Evolutionary conservation across 1,140 invertebrate species (phyloP).

Genomic region (Listronotus oregonensis): DNA sequence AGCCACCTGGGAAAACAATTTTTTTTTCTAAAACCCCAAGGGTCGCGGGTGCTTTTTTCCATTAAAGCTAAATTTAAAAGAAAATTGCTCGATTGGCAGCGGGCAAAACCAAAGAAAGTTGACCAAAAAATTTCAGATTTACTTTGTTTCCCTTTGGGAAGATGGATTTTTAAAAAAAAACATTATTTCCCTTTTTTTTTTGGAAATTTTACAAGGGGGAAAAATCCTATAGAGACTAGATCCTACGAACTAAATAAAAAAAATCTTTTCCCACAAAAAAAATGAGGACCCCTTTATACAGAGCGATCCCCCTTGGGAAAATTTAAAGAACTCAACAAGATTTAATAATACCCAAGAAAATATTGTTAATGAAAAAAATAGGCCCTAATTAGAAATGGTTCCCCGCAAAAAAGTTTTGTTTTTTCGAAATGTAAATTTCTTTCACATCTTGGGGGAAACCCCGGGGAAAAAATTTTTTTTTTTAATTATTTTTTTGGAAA

Average conservation of each 20-base stretch:
- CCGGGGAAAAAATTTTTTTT: not conserved
- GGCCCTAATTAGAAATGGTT: too few species aligned
- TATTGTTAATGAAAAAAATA: too few species aligned
- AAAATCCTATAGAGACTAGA: conserved; percentile 5
- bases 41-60: not conserved
- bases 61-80: conserved; percentile 1
- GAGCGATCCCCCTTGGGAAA: not conserved
- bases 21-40: not conserved
- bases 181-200: not conserved
- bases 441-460: not conserved
- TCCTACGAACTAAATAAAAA: conserved; percentile 3
- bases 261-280: not conserved
- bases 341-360: not conserved
- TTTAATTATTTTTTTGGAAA: not conserved
- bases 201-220: not conserved
- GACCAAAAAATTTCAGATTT: conserved; percentile 5
- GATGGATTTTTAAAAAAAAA: conserved; percentile 7
- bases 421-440: too few species aligned
- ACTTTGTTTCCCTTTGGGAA: conserved; percentile 5
- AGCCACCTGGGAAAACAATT: too few species aligned
- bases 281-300: not conserved
- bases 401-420: not conserved
- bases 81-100: not conserved
- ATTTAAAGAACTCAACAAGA: not conserved
- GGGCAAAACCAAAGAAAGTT: not conserved